A percentile compares a stretch with the other conserved stretches of the same genome.
Conservation (phyloP, 2,888 invertebrate genomes). For the Drosophila imparisetae region DNA sequence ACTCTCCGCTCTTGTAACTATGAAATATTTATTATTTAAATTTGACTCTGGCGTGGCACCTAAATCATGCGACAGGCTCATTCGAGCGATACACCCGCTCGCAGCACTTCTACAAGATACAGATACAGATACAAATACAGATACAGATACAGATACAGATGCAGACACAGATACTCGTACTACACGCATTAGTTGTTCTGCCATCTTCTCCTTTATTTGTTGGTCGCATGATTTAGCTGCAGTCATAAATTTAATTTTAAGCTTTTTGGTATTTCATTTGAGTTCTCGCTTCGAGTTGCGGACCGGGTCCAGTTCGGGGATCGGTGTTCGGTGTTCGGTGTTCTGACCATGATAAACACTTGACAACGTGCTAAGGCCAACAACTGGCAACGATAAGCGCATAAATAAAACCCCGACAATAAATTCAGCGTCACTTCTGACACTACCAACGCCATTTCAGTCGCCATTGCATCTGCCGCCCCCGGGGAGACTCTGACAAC, state of each 20-base stretch:
- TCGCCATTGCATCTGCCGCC: constrained; percentile 42
- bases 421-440: constrained; percentile 74
- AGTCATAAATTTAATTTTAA: constrained; percentile 79
- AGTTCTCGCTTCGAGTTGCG: constrained; percentile 36
- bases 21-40: constrained; percentile 79
- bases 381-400: constrained; percentile 71
- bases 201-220: constrained; percentile 36
- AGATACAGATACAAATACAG: constrained; percentile 6
- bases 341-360: constrained; percentile 74
- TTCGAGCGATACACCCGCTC: constrained; percentile 47
- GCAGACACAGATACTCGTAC: constrained; percentile 16
- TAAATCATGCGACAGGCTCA: constrained; percentile 77
- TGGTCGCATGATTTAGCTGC: constrained; percentile 80
- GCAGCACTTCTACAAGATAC: constrained; percentile 46
- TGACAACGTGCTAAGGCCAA: constrained; percentile 80
- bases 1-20: constrained; percentile 57
- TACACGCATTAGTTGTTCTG: constrained; percentile 45
- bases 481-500: not conserved
- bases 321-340: not conserved
- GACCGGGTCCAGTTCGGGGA: constrained; percentile 24
- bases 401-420: constrained; percentile 70
- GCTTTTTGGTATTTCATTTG: constrained; percentile 72
- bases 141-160: constrained; percentile 6
- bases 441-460: constrained; percentile 45
- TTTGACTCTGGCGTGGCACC: constrained; percentile 62